Evolutionary conservation across 1,140 invertebrate species (phyloP).

Genomic region (Leptopilina boulardi): DNA sequence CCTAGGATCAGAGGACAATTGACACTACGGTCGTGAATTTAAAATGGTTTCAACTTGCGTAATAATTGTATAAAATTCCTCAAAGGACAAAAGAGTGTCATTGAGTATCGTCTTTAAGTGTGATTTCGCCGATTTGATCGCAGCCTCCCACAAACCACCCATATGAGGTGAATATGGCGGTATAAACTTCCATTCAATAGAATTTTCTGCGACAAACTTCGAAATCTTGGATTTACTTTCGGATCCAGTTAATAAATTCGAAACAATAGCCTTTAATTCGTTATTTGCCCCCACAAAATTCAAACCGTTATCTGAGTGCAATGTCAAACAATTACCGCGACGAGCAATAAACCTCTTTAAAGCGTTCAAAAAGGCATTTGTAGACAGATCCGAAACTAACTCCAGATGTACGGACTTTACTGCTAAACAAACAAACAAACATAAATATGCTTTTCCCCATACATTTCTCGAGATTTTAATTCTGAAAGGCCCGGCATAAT

Average conservation of each 20-base stretch:
- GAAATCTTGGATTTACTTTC: background rate
- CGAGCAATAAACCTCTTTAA: background rate
- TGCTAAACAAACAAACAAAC: background rate
- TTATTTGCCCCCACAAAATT: conserved; percentile 12
- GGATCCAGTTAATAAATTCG: background rate
- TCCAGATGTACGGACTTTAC: background rate
- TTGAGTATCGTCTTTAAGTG: background rate
- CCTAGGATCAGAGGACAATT: background rate
- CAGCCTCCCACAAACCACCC: background rate
- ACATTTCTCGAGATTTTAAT: background rate
- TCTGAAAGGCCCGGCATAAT: background rate
- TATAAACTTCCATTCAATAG: background rate
- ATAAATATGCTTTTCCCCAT: background rate
- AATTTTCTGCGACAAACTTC: background rate
- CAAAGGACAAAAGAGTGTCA: background rate
- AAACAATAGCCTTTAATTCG: background rate
- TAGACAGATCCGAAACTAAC: too few relatives aligned
- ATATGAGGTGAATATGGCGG: background rate
- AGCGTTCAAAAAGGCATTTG: background rate
- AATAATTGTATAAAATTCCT: background rate
- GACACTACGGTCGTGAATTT: background rate
- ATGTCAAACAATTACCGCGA: background rate
- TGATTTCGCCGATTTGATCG: background rate
- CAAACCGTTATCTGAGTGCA: background rate
- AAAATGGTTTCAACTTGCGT: background rate